Conservation (phyloP, 2,797 vertebrate genomes). For the Channallabes apus region DNA sequence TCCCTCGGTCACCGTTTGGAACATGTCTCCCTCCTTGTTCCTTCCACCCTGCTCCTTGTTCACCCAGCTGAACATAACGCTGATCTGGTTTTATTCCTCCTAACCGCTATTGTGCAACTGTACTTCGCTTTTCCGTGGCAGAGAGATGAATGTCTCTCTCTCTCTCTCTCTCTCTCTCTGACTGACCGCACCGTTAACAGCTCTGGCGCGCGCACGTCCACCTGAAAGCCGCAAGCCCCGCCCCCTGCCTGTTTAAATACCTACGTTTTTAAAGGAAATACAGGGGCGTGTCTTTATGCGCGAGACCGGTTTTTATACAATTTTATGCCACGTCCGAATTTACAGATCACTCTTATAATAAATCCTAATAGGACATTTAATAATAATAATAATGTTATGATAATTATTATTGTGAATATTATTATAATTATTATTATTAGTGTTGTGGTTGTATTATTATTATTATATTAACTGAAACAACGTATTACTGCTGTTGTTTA, state of each 20-base stretch:
- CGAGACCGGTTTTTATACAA: too few relatives aligned
- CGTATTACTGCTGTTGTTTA: too few relatives aligned
- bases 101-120: constrained; percentile 28
- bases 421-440: too few relatives aligned
- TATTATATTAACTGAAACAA: too few relatives aligned
- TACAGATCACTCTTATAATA: neutral
- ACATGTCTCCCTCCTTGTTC: constrained; percentile 80
- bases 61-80: constrained; percentile 90
- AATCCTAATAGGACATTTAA: neutral
- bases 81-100: constrained; percentile 10
- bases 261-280: neutral
- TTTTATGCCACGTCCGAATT: neutral
- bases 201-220: neutral
- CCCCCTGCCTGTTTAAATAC: neutral
- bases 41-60: constrained; percentile 84
- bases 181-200: neutral
- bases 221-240: constrained; percentile 35
- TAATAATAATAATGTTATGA: neutral
- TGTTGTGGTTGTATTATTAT: too few relatives aligned
- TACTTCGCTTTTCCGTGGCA: constrained; percentile 30
- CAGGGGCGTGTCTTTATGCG: neutral
- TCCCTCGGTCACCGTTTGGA: constrained; percentile 90
- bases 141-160: neutral
- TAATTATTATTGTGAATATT: too few relatives aligned
- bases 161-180: neutral